These are phyloP conservation scores for Haemorhous mexicanus DNA, from an alignment of 2,113 vertebrate genomes.

Conservation along the genomic window DNA sequence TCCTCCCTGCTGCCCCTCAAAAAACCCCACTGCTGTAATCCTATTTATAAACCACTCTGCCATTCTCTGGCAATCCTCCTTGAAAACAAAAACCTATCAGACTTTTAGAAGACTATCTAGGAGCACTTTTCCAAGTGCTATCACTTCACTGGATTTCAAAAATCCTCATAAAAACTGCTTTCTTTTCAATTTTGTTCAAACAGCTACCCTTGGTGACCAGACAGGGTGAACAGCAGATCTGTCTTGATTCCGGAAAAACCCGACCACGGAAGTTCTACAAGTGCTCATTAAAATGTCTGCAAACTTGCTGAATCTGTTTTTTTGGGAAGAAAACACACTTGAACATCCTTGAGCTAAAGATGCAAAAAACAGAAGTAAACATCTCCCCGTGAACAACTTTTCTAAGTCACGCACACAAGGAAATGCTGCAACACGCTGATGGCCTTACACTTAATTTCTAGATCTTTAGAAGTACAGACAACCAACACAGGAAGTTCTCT, in stretches of 20 bases:
- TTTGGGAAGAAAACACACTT: not conserved
- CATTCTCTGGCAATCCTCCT: not conserved
- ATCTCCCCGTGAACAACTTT: not conserved
- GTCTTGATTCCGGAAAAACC: not conserved
- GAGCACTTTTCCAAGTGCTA: not conserved
- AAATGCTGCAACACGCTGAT: not conserved
- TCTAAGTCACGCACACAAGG: not conserved
- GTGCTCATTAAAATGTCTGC: not conserved
- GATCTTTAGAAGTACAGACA: slow-evolving; percentile 41
- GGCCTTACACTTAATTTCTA: not conserved
- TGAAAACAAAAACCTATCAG: not conserved
- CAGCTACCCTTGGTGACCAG: not conserved
- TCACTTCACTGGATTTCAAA: not conserved
- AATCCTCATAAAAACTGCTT: not conserved
- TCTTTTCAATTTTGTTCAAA: not conserved
- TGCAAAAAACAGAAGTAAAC: not conserved
- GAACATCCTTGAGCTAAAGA: not conserved
- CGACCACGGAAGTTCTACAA: not conserved
- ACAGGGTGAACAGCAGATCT: not conserved
- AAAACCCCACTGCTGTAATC: not conserved
- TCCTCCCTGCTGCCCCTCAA: not conserved
- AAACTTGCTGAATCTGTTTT: not conserved
- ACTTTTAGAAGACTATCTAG: not conserved
- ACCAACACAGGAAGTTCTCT: slow-evolving; percentile 67
- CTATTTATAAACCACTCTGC: not conserved